Evolutionary conservation across 2,113 vertebrate genomes (phyloP).

Genomic region (Chionodraco myersi): DNA sequence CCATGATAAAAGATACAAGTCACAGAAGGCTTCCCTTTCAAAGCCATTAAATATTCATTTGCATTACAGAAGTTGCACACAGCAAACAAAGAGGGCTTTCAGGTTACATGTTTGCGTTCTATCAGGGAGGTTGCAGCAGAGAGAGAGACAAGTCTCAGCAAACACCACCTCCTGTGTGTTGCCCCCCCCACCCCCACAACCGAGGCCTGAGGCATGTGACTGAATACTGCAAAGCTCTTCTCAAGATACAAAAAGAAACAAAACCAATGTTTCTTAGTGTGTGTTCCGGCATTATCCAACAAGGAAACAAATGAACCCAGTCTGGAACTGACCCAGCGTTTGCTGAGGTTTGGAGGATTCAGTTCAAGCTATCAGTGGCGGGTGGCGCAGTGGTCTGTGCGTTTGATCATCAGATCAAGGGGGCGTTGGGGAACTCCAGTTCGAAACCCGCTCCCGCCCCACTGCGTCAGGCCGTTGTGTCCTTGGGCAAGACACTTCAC

Average conservation of each 20-base stretch:
- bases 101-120: not conserved
- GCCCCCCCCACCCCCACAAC: not conserved
- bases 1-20: not conserved
- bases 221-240: not conserved
- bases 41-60: not conserved
- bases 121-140: not conserved
- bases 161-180: not conserved
- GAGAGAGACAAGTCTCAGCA: constrained; percentile 1
- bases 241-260: not conserved
- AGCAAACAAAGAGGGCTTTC: not conserved
- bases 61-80: not conserved
- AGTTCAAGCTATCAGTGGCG: not conserved
- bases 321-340: not conserved
- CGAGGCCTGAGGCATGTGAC: constrained; percentile 3
- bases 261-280: too few relatives aligned
- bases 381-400: too few relatives aligned
- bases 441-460: too few relatives aligned
- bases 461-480: too few relatives aligned
- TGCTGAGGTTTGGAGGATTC: not conserved
- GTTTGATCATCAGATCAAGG: too few relatives aligned
- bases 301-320: not conserved
- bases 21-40: not conserved
- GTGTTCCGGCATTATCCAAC: not conserved
- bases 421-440: too few relatives aligned
- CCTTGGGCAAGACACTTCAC: too few relatives aligned